Evolutionary conservation across 1,140 invertebrate species (phyloP).

Genomic region (Wasmannia auropunctata): DNA sequence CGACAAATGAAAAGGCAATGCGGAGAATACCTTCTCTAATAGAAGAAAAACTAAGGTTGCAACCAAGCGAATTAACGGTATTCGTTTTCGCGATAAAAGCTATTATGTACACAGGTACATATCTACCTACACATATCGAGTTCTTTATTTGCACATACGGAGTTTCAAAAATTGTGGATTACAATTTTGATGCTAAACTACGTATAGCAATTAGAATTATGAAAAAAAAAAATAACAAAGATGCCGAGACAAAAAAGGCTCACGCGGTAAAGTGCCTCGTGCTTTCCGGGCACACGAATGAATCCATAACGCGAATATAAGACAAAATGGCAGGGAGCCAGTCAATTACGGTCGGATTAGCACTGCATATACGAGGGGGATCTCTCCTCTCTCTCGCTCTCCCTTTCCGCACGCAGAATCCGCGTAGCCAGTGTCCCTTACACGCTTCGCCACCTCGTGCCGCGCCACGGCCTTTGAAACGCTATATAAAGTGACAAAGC

Average conservation of each 20-base stretch:
- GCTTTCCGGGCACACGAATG: constrained; percentile 53
- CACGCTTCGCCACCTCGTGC: constrained; percentile 73
- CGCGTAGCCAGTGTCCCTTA: constrained; percentile 70
- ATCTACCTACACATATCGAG: not conserved
- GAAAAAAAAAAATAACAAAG: not conserved
- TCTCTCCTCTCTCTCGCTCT: constrained; percentile 63
- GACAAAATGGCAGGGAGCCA: constrained; percentile 66
- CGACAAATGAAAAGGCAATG: not conserved
- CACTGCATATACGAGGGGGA: constrained; percentile 73
- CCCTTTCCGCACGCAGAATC: constrained; percentile 65
- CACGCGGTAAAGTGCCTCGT: constrained; percentile 5
- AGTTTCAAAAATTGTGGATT: not conserved
- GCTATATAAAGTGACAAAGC: constrained; percentile 83
- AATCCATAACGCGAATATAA: constrained; percentile 62
- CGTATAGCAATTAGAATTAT: not conserved
- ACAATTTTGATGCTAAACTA: not conserved
- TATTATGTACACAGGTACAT: too few species aligned
- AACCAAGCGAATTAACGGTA: not conserved
- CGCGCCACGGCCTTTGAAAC: constrained; percentile 76
- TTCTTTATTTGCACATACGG: not conserved
- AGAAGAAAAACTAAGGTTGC: not conserved
- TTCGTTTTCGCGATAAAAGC: not conserved
- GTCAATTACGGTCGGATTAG: constrained; percentile 79
- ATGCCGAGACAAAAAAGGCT: not conserved
- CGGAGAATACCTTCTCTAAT: not conserved